Evolutionary conservation across 2,113 vertebrate species (phyloP).

Genomic region (Cebus imitator): DNA sequence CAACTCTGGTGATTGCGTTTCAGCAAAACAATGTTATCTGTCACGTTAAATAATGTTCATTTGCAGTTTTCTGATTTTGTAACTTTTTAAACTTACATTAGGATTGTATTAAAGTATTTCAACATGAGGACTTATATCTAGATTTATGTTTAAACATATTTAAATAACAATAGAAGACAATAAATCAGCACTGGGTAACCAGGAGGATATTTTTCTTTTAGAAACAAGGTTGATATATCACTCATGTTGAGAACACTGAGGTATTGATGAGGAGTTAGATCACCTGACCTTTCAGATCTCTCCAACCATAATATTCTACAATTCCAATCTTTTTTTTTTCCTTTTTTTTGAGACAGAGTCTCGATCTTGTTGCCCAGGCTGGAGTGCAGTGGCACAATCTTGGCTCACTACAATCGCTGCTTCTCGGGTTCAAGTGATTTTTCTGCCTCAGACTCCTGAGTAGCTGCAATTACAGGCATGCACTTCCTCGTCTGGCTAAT

Average conservation of each 20-base stretch:
- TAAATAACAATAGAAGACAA: not conserved
- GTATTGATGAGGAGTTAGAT: not conserved
- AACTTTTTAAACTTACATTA: constrained; percentile 29
- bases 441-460: no score
- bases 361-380: no score
- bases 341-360: no score
- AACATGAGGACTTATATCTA: not conserved
- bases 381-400: no score
- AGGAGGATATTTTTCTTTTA: not conserved
- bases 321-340: not conserved
- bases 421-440: no score
- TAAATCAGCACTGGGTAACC: not conserved
- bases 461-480: no score
- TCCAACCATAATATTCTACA: not conserved
- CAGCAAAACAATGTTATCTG: constrained; percentile 6
- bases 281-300: not conserved
- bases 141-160: constrained; percentile 4
- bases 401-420: no score
- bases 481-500: no score
- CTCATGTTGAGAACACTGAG: not conserved
- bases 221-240: not conserved
- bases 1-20: not conserved
- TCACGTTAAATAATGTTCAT: not conserved
- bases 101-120: not conserved
- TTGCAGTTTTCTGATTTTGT: not conserved